These are phyloP conservation scores for Chunga burmeisteri DNA, from an alignment of 2,113 vertebrate species.

Conservation along the genomic window DNA sequence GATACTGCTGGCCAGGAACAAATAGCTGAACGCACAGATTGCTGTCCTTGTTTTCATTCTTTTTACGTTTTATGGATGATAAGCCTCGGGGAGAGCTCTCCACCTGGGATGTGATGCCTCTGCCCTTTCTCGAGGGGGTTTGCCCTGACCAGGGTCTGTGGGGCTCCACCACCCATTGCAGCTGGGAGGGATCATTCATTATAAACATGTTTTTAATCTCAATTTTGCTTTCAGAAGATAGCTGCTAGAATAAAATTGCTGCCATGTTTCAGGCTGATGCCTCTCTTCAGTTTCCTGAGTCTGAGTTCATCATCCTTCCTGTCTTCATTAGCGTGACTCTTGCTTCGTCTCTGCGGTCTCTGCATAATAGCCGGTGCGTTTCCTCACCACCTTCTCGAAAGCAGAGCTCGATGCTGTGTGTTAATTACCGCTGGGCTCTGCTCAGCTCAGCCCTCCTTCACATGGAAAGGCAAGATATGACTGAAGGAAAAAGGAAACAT, in stretches of 20 bases:
- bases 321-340: conserved; percentile 3
- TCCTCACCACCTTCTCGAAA: neutral
- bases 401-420: neutral
- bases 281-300: neutral
- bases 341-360: neutral
- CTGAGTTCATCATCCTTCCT: neutral
- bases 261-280: neutral
- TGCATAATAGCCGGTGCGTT: neutral
- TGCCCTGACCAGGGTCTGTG: neutral
- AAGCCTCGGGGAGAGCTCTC: neutral
- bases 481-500: neutral
- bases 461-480: neutral
- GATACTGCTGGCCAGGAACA: neutral
- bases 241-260: neutral
- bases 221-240: neutral
- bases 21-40: neutral
- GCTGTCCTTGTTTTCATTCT: neutral
- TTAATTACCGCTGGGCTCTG: neutral
- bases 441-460: neutral
- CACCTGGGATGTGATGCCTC: neutral
- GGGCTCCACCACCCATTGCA: neutral
- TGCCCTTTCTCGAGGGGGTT: neutral
- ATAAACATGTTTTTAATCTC: neutral
- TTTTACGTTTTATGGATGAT: neutral
- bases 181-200: neutral